These are phyloP conservation scores for Manis pentadactyla DNA, from an alignment of 2,797 vertebrate genomes.

Conservation along the genomic window DNA sequence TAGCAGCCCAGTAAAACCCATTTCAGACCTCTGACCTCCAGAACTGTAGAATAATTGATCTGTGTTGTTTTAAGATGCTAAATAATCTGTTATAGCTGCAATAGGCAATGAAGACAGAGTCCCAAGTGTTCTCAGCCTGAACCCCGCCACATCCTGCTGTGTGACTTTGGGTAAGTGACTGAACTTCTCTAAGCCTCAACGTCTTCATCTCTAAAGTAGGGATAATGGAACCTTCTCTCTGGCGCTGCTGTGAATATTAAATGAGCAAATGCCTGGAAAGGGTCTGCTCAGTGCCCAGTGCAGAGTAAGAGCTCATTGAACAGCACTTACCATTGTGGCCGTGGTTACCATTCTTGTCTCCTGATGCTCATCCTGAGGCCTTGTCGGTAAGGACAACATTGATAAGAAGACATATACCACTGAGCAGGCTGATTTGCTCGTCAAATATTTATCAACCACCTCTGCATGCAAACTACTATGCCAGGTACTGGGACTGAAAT, in stretches of 20 bases:
- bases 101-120: not conserved
- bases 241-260: not conserved
- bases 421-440: not conserved
- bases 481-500: constrained; percentile 5
- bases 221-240: not conserved
- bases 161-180: not conserved
- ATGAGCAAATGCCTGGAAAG: not conserved
- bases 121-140: not conserved
- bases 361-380: not conserved
- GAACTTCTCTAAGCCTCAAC: not conserved
- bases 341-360: not conserved
- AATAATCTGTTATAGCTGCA: not conserved
- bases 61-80: not conserved
- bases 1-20: not conserved
- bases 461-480: not conserved
- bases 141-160: not conserved
- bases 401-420: not conserved
- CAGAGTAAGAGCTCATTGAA: not conserved
- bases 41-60: not conserved
- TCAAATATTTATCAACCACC: not conserved
- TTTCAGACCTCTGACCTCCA: not conserved
- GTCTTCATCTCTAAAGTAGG: not conserved
- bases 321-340: not conserved
- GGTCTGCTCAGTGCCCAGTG: not conserved
- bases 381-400: not conserved